Base-by-base conservation (phyloP, 30 jellyfish, hydroid and myxozoan species). In the Aurelia sp. region DNA sequence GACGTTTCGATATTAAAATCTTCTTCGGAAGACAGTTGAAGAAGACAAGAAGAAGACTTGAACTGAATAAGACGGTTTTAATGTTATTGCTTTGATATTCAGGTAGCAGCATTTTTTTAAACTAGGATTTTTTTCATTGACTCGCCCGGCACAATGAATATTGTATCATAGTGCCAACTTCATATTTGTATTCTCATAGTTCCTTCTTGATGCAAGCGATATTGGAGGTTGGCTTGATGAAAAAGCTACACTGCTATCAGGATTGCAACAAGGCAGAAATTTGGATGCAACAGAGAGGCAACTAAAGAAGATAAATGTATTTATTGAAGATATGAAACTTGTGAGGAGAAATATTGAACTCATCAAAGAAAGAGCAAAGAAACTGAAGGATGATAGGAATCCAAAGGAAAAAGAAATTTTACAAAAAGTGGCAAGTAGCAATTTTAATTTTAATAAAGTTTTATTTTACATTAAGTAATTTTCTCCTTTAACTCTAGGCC, bases 201-300 rank as follows among this genome's bases (percentile, higher is more conserved):
- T 74, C 62, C 78, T 90, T 35, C 82, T 61, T 57, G 95, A 90
- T 50, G 94, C 91, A 18, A 88, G 48, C 50, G 97, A 81, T 21
- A 59, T 74, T 44, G 85, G 73, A 40, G 63, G 48, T 22, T 90
- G 95, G 97, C 63, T 90, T 18, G 95, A 75, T 58, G 95, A 82
- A 51, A 84, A 83, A 31, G 27, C 79, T 16, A 81, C 72, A 21
- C 44, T 52, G 3, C 79, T 72, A 1, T 51, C 81, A n/a, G 82
- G 88, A 27, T 57, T 66, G 76, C 87, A 90, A 37, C 72, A 57
- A 22, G 90, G 95, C 44, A 82, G 64, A 63, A 95, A 90, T 71
- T 70, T 90, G 23, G 86, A 90, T 33, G 18, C 97, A 31, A 64
- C 90, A 21, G 97, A 83, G 62, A 72, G 88, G 41, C 90, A 84